These are phyloP conservation scores for Caenorhabditis parvicauda DNA, from an alignment of 2,888 invertebrate genomes.

Conservation along the genomic window DNA sequence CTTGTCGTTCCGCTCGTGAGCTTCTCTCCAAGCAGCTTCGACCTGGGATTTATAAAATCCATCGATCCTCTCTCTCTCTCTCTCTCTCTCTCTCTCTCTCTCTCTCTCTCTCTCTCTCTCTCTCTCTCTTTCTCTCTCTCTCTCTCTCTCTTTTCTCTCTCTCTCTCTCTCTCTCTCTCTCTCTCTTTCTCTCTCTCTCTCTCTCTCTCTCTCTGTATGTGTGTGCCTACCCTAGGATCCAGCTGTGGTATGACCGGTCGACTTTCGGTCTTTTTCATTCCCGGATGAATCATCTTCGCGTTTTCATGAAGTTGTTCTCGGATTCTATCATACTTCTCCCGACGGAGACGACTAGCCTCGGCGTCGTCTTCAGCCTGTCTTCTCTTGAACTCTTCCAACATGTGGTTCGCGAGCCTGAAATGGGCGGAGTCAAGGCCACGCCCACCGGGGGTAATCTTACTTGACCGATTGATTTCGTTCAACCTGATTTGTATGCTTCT, in stretches of 20 bases:
- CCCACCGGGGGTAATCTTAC: too few species aligned
- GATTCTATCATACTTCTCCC: constrained; percentile 27
- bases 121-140: too few species aligned
- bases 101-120: neutral
- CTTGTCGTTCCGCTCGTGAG: constrained; percentile 41
- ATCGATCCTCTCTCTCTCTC: too few species aligned
- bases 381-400: constrained; percentile 46
- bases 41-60: constrained; percentile 10
- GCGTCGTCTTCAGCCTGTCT: constrained; percentile 36
- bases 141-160: too few species aligned
- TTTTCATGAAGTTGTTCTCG: constrained; percentile 36
- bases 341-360: constrained; percentile 24
- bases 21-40: constrained; percentile 42
- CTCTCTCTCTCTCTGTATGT: too few species aligned
- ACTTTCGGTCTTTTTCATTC: constrained; percentile 8
- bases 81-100: neutral
- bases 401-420: constrained; percentile 38
- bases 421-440: too few species aligned
- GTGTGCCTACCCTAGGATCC: constrained; percentile 13
- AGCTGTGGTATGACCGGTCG: constrained; percentile 22
- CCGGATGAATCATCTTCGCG: constrained; percentile 29
- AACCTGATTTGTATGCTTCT: constrained; percentile 36
- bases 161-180: too few species aligned
- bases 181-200: neutral
- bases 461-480: constrained; percentile 41